A percentile compares a stretch with the other conserved stretches of the same genome.
Evolutionary conservation across 2,888 invertebrate genomes (phyloP).

Genomic region (Conus canariensis): DNA sequence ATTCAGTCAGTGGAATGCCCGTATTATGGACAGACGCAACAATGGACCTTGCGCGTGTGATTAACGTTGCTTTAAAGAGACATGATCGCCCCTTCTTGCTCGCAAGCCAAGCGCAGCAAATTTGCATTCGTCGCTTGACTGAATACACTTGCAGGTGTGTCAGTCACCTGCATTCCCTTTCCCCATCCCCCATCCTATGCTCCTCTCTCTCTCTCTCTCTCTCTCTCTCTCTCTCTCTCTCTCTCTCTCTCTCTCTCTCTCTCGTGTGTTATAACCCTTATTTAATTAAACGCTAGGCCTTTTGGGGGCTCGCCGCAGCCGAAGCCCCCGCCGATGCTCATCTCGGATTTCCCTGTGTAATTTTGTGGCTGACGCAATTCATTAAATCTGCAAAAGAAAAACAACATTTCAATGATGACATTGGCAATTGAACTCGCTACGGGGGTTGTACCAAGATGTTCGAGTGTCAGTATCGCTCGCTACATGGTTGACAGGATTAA

Average conservation of each 20-base stretch:
- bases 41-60: background rate
- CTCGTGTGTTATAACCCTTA: background rate
- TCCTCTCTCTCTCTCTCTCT: background rate
- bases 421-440: background rate
- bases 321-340: background rate
- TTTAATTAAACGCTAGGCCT: constrained; percentile 3
- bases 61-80: constrained; percentile 6
- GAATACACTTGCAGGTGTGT: background rate
- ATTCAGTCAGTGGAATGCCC: background rate
- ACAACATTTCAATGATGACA: constrained; percentile 11
- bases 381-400: background rate
- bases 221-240: background rate
- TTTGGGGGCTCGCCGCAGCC: background rate
- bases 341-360: background rate
- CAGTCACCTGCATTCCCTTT: background rate
- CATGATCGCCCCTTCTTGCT: background rate
- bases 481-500: background rate
- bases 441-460: background rate
- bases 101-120: background rate
- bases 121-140: background rate
- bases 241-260: background rate
- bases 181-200: background rate
- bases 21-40: background rate
- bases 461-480: no score
- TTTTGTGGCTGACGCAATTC: constrained; percentile 15